Percentiles rank a stretch among this genome's conserved stretches.
These are phyloP conservation scores for Sebastolobus alascanus DNA, from an alignment of 2,797 vertebrate genomes.

Conservation along the genomic window DNA sequence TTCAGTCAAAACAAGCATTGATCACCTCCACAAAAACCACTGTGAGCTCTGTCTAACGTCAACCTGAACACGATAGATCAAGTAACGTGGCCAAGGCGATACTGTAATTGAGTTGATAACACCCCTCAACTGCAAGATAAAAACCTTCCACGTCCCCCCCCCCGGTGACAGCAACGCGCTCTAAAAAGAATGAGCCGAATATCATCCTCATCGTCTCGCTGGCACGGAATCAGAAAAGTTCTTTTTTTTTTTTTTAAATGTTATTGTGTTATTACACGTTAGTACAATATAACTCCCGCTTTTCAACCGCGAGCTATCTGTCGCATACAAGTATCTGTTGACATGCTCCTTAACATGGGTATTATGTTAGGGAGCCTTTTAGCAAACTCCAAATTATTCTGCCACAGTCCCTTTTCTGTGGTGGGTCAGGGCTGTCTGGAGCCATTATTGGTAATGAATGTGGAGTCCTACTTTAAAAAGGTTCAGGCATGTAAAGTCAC, in stretches of 20 bases:
- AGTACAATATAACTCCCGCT: conserved; percentile 81
- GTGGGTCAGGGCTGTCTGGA: conserved; percentile 87
- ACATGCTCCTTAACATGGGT: conserved; percentile 91
- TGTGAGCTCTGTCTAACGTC: conserved; percentile 7
- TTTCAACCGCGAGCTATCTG: conserved; percentile 78
- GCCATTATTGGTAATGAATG: conserved; percentile 90
- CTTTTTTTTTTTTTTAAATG: conserved; percentile 69
- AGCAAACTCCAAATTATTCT: conserved; percentile 89
- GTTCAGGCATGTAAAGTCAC: conserved; percentile 88
- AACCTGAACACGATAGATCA: conserved; percentile 2
- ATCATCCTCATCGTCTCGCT: conserved; percentile 50
- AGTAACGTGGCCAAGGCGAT: conserved; percentile 13
- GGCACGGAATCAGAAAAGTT: conserved; percentile 66
- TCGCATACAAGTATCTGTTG: conserved; percentile 90
- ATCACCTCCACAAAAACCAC: conserved; percentile 5
- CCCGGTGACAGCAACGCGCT: conserved; percentile 13
- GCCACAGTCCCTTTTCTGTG: conserved; percentile 83
- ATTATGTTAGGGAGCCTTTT: conserved; percentile 89
- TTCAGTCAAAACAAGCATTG: not conserved
- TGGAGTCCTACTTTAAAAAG: conserved; percentile 90
- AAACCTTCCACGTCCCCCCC: conserved; percentile 20
- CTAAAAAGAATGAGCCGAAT: conserved; percentile 39
- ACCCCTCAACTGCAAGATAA: conserved; percentile 35
- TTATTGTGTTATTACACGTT: conserved; percentile 83
- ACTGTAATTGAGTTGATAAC: conserved; percentile 24